Base-by-base conservation (phyloP, 23 tunicate genomes). In the Styela clava region DNA sequence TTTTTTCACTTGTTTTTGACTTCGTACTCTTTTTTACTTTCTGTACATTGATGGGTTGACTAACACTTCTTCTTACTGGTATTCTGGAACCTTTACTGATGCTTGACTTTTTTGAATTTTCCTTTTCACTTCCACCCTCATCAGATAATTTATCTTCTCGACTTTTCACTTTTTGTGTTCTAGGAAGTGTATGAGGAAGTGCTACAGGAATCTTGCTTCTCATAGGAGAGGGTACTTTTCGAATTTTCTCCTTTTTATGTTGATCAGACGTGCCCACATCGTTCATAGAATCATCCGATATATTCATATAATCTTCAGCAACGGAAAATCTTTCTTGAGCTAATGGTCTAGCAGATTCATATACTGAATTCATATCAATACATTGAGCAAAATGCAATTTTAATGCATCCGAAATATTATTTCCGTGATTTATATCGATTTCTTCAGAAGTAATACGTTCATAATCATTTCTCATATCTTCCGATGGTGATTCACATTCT, bases 161-260 rank as follows among this genome's bases (percentile, higher is more conserved):
- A 29, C n/a, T 16, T 0, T 25, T 16, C 22, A 16, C 22, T 24
- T 67, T 67, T 22, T 61, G n/a, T 21, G 22, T 61, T 16, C 71
- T 19, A 18, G 71, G 71, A 67, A 67, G 24, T 16, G 71, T 67
- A 0, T 67, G 30, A 67, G 71, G 16, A 25, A 16, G 16, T 18
- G n/a, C n/a, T 18, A 67, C 71, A 67, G 71, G 71, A 25, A 67
- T 67, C 24, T 67, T 67, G 22, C 71, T 67, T 67, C 31, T 67
- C 22, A 22, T 29, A 67, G 19, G 30, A 23, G 64, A 61, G 23
- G 22, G 22, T 21, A 21, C 64, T 23, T 22, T 21, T 21, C n/a
- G 64, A 21, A 61, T 0, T 23, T 61, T 0, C 22, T 61, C 0
- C 0, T 21, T 61, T 61, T 61, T 61, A 22, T 61, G 64, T 23